Percentiles rank a stretch among this genome's conserved stretches.
These are phyloP conservation scores for Scarus forsteni DNA, from an alignment of 2,797 vertebrate species.

Conservation along the genomic window DNA sequence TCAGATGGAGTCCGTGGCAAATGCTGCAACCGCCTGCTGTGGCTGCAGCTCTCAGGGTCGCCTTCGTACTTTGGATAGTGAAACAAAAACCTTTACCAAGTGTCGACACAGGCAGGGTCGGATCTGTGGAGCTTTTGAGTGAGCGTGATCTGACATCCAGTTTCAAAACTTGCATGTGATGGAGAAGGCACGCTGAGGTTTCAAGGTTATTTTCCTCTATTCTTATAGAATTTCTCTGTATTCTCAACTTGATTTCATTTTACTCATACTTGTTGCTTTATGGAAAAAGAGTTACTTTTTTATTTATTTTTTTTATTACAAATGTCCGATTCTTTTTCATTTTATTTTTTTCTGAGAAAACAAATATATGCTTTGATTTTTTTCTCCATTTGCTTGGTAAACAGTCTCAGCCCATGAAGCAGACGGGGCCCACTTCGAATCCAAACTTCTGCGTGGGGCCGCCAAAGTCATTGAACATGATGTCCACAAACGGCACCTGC, in stretches of 20 bases:
- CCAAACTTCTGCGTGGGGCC: constrained; percentile 97
- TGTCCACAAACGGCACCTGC: constrained; percentile 96
- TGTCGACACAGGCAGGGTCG: constrained; percentile 35
- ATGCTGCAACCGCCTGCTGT: constrained; percentile 55
- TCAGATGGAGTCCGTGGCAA: constrained; percentile 71
- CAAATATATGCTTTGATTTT: constrained; percentile 73
- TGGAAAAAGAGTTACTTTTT: constrained; percentile 77
- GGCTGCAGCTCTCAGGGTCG: constrained; percentile 66
- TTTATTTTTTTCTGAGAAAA: constrained; percentile 80
- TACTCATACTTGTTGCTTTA: constrained; percentile 77
- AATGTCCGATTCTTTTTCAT: constrained; percentile 84
- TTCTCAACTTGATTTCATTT: constrained; percentile 81
- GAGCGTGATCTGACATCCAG: constrained; percentile 83
- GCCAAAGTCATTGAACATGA: constrained; percentile 99
- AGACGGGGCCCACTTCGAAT: constrained; percentile 98
- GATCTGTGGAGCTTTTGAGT: constrained; percentile 50
- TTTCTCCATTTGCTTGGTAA: constrained; percentile 76
- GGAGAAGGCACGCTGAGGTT: constrained; percentile 94
- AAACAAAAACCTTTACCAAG: constrained; percentile 48
- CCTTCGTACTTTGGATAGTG: constrained; percentile 68
- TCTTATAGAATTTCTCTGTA: constrained; percentile 78
- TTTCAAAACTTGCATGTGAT: constrained; percentile 95
- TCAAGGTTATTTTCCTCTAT: constrained; percentile 88
- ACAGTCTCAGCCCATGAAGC: constrained; percentile 96
- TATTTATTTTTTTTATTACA: constrained; percentile 59